These are phyloP conservation scores for Heterotilapia buettikoferi DNA, from an alignment of 2,113 vertebrate species.

Conservation along the genomic window DNA sequence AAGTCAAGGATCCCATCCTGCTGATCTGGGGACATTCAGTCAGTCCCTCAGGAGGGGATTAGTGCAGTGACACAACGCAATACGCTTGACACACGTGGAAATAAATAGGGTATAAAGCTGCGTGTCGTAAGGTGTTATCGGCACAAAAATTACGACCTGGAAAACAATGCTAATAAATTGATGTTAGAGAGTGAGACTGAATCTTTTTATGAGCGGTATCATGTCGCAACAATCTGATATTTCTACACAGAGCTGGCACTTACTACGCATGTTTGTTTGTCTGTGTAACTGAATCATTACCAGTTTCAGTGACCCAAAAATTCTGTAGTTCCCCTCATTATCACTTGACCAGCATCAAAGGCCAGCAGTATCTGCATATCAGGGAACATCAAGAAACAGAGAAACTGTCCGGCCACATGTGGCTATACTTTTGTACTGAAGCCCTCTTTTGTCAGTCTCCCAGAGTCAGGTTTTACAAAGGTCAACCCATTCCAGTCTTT, in stretches of 20 bases:
- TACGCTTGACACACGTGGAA: not conserved
- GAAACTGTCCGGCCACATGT: not conserved
- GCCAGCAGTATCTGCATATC: not conserved
- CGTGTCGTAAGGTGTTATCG: not conserved
- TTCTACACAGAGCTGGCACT: not conserved
- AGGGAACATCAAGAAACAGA: not conserved
- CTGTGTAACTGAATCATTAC: conserved; percentile 12
- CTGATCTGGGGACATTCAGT: conserved; percentile 51
- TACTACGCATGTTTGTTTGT: not conserved
- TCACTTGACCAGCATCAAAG: conserved; percentile 23
- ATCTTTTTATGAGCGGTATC: not conserved
- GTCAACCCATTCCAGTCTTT: conserved; percentile 36
- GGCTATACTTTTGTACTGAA: not conserved
- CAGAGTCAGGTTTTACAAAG: conserved; percentile 3
- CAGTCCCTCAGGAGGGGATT: conserved; percentile 16
- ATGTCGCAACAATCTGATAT: not conserved
- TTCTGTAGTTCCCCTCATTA: conserved; percentile 18
- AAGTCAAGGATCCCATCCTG: conserved; percentile 36
- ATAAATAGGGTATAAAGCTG: not conserved
- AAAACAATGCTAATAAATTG: not conserved
- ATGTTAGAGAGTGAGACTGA: not conserved
- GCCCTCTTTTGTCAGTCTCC: conserved; percentile 18
- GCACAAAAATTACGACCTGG: not conserved
- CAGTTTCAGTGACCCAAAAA: conserved; percentile 34
- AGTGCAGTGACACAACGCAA: not conserved